Evolutionary conservation across 2,113 vertebrate species (phyloP).

Genomic region (Scalopus aquaticus): DNA sequence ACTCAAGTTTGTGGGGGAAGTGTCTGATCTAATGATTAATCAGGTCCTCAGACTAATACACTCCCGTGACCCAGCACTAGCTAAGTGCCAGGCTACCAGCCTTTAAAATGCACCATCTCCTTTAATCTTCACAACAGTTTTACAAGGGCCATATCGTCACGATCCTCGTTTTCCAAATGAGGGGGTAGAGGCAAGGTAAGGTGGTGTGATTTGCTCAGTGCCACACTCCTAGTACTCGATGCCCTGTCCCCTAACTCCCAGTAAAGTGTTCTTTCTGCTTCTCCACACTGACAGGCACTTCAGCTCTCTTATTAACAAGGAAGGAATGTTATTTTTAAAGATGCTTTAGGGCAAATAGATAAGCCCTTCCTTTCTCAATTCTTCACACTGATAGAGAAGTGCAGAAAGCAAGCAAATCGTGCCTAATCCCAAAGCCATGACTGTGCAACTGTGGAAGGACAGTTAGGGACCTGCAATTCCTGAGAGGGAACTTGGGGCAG

Average conservation of each 20-base stretch:
- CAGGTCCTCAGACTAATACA: constrained; percentile 35
- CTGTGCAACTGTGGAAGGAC: not conserved
- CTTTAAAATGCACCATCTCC: constrained; percentile 13
- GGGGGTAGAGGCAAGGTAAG: not conserved
- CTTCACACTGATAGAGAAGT: constrained; percentile 13
- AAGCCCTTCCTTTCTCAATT: constrained; percentile 51
- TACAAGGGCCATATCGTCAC: not conserved
- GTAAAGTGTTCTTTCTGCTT: constrained; percentile 8
- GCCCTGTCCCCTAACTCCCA: constrained; percentile 10
- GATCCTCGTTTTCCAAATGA: constrained; percentile 45
- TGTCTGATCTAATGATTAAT: constrained; percentile 12
- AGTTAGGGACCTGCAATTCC: not conserved
- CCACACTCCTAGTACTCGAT: not conserved
- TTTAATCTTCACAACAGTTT: constrained; percentile 1
- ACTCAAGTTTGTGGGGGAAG: not conserved
- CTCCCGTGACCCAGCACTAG: not conserved
- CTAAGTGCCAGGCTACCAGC: constrained; percentile 12
- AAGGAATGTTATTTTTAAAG: constrained; percentile 54
- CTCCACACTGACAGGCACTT: constrained; percentile 36
- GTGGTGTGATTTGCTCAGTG: constrained; percentile 24
- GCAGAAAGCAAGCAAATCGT: constrained; percentile 43
- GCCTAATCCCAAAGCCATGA: constrained; percentile 40
- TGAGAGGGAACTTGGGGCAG: not conserved
- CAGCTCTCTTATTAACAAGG: constrained; percentile 27
- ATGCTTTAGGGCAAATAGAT: constrained; percentile 52